Percentiles rank a stretch among this genome's conserved stretches.
Conservation (phyloP, 2,888 invertebrate genomes). For the Pimpla rufipes region DNA sequence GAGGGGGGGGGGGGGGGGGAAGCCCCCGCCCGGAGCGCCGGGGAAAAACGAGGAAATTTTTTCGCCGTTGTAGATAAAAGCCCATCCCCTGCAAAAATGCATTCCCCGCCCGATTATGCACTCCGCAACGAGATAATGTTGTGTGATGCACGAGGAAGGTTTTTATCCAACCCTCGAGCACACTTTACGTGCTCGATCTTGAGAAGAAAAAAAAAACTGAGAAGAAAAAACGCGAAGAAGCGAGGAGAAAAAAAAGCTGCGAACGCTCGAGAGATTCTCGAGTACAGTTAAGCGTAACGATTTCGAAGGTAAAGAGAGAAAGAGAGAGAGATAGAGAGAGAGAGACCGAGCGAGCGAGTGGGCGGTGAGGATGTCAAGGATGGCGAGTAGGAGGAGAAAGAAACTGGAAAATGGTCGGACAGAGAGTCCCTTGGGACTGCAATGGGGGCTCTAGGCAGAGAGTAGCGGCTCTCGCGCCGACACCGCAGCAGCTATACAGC, state of each 20-base stretch:
- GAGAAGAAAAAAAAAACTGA: conserved; percentile 23
- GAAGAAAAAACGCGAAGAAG: conserved; percentile 27
- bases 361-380: conserved; percentile 33
- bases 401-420: conserved; percentile 61
- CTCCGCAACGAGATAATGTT: conserved; percentile 31
- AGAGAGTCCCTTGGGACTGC: conserved; percentile 63
- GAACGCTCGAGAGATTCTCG: conserved; percentile 28
- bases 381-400: conserved; percentile 37
- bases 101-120: conserved; percentile 16
- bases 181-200: conserved; percentile 14
- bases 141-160: conserved; percentile 15
- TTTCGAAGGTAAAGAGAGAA: conserved; percentile 25
- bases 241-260: conserved; percentile 14
- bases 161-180: conserved; percentile 34
- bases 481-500: conserved; percentile 14
- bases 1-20: too few species aligned
- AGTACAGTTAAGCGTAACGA: conserved; percentile 24
- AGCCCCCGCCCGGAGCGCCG: background rate
- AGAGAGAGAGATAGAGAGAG: conserved; percentile 13
- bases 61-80: background rate
- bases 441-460: conserved; percentile 42
- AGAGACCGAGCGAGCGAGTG: background rate
- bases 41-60: background rate
- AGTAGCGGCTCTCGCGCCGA: conserved; percentile 35
- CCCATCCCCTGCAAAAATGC: conserved; percentile 6